A percentile compares a stretch with the other conserved stretches of the same genome.
phyloP scores from a whole-genome alignment of 2,888 invertebrate species.

The Villa cingulata region DNA sequence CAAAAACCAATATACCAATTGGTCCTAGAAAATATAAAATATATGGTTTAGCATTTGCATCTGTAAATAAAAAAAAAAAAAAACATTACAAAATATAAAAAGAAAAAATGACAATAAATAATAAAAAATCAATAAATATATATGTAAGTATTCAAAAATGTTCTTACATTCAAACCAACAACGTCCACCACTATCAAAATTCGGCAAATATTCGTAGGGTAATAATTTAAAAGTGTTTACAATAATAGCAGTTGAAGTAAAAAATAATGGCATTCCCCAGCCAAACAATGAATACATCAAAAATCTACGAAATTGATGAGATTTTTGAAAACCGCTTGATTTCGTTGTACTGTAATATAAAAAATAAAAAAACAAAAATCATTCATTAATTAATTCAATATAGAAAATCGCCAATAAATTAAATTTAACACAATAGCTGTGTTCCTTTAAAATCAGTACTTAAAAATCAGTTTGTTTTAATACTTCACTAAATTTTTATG shows the following conservation, averaged over 20 bases:
- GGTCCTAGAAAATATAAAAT: constrained; percentile 52
- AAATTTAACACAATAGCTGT: no score
- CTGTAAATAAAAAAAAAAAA: constrained; percentile 17
- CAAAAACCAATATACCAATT: constrained; percentile 46
- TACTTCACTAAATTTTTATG: no score
- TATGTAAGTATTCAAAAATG: neutral
- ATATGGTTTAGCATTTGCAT: constrained; percentile 30
- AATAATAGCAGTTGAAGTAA: constrained; percentile 43
- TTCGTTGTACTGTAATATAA: constrained; percentile 37
- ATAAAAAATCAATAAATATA: neutral
- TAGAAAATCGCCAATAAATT: no score
- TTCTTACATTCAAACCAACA: constrained; percentile 55
- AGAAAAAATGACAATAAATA: neutral
- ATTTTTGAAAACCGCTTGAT: constrained; percentile 21
- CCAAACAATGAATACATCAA: constrained; percentile 54
- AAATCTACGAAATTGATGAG: constrained; percentile 44
- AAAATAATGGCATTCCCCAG: constrained; percentile 48
- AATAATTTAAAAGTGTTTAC: constrained; percentile 41
- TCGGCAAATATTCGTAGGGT: constrained; percentile 40
- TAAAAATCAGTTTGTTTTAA: no score
- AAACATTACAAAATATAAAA: neutral
- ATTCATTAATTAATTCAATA: no score
- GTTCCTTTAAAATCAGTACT: no score
- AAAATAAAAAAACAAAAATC: neutral
- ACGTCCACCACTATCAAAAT: constrained; percentile 43